These are phyloP conservation scores for Turnix velox DNA, from an alignment of 2,113 vertebrate genomes.

Conservation along the genomic window DNA sequence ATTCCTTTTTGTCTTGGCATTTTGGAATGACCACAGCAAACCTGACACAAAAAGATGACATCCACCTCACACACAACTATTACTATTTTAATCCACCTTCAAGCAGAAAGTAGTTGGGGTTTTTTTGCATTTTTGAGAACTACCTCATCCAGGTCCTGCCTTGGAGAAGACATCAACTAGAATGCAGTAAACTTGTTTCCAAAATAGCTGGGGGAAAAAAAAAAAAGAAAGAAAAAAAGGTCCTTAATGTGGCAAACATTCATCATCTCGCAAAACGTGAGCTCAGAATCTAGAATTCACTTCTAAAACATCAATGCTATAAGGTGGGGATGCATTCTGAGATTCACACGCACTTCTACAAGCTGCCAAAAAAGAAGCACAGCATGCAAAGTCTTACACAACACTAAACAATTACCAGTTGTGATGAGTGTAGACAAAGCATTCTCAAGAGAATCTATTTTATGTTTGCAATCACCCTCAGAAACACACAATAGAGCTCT, in stretches of 20 bases:
- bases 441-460: slow-evolving; percentile 64
- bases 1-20: background rate
- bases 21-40: background rate
- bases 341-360: background rate
- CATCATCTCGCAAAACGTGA: background rate
- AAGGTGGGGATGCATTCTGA: background rate
- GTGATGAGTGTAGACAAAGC: slow-evolving; percentile 30
- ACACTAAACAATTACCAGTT: slow-evolving; percentile 56
- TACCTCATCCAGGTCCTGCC: background rate
- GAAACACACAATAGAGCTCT: slow-evolving; percentile 62
- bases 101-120: background rate
- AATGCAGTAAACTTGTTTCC: background rate
- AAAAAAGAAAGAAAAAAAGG: no score
- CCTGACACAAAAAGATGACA: background rate
- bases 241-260: background rate
- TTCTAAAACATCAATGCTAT: background rate
- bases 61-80: background rate
- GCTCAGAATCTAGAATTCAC: background rate
- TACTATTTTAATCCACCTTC: background rate
- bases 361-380: background rate
- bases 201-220: background rate
- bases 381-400: slow-evolving; percentile 27
- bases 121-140: background rate
- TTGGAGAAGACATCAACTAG: background rate
- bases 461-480: slow-evolving; percentile 62